These are phyloP conservation scores for Drosophila histrio DNA, from an alignment of 2,888 invertebrate genomes.

Conservation along the genomic window DNA sequence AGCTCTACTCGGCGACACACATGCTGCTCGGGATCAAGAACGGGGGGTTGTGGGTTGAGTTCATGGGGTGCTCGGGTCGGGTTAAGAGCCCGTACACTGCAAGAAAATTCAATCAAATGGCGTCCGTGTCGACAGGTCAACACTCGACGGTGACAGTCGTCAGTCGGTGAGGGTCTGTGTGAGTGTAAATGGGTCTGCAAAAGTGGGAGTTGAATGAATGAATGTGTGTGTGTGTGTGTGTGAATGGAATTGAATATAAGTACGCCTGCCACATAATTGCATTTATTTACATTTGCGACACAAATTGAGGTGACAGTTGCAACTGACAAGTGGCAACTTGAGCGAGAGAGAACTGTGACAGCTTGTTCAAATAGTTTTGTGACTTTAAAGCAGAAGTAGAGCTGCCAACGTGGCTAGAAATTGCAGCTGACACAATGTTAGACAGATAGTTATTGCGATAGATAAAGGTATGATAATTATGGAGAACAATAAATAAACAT, in stretches of 20 bases:
- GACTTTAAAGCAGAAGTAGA: constrained; percentile 18
- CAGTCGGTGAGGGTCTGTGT: constrained; percentile 1
- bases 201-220: constrained; percentile 1
- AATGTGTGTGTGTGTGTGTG: background rate
- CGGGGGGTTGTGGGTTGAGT: background rate
- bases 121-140: constrained; percentile 45
- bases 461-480: background rate
- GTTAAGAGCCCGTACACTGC: constrained; percentile 26
- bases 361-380: constrained; percentile 10
- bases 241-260: constrained; percentile 29
- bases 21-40: constrained; percentile 6
- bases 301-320: constrained; percentile 55
- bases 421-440: background rate
- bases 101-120: constrained; percentile 57
- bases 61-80: background rate
- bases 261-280: constrained; percentile 50
- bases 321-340: constrained; percentile 24
- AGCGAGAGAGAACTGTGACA: constrained; percentile 4
- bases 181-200: constrained; percentile 4
- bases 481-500: no score
- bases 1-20: background rate
- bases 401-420: background rate
- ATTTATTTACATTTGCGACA: constrained; percentile 59
- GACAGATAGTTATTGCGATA: no score
- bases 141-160: constrained; percentile 31